Base-by-base conservation (phyloP, 35 echinoderm and acorn worm genomes). In the Strongylocentrotus purpuratus region DNA sequence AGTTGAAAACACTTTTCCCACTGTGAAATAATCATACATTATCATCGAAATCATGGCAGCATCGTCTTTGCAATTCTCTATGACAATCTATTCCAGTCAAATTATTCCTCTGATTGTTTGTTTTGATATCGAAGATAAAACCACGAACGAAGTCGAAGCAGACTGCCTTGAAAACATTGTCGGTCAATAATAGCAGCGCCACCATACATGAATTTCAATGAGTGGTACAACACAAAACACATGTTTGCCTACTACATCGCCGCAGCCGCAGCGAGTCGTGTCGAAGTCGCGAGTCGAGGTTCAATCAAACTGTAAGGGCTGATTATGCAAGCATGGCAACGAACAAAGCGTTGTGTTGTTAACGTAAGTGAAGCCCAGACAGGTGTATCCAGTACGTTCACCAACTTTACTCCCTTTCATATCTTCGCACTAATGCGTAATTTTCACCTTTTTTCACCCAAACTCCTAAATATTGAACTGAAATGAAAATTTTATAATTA, bases 271-370 rank as follows among this genome's bases (percentile, higher is more conserved):
- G 61, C 18, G 52, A 70, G 25, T 41, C 35, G 3, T 1, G 35
- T 41, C 35, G 3, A 41, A 41, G 35, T 14, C 18, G 17, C 22
- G 12, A 70, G 61, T 70, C 61, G 61, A 70, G 5, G 61, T 0
- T 70, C 61, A 2, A 5, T 70, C 11, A 10, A 59, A 70, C 61
- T 78, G 65, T 78, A n/a, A 22, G 7, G 22, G 4, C 20, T 78
- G 65, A 89, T 89, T 89, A 41, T 46, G 45, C 87, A 89, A 78
- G 45, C 87, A 89, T 89, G 87, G 87, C 87, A 89, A 89, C 87
- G 87, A 89, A 89, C 87, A 89, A 89, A 46, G 87, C 87, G 87
- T 89, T 89, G 87, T 89, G 87, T 89, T 46, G 87, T 89, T 89
- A 89, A 89, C 87, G 22, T 78, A 28, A 78, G 65, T n/a, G 65